Conservation (phyloP, 2,888 invertebrate species). For the Macrosiphum euphorbiae region DNA sequence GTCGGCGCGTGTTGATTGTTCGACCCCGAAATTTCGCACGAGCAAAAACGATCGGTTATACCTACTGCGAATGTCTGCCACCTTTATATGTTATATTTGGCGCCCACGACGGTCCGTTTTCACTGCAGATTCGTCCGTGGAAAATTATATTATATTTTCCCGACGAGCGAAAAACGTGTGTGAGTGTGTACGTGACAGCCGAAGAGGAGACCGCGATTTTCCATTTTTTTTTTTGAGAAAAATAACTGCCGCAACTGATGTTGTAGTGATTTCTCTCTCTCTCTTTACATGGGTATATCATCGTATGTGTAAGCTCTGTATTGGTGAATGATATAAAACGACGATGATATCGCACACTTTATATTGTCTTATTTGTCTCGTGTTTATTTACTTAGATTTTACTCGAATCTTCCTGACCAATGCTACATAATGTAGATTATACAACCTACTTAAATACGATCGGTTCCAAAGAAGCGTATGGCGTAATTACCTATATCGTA, state of each 20-base stretch:
- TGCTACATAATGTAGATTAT: background rate
- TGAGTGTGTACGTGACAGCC: background rate
- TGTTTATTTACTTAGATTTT: background rate
- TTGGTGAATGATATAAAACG: background rate
- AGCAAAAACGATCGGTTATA: background rate
- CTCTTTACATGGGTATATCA: no score
- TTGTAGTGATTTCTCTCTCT: background rate
- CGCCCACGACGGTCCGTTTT: background rate
- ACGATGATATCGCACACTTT: background rate
- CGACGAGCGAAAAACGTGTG: background rate
- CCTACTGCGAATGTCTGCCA: background rate
- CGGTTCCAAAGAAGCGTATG: background rate
- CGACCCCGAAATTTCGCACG: background rate
- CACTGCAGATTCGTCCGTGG: background rate
- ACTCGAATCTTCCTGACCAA: background rate
- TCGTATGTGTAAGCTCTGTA: background rate
- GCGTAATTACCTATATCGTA: no score
- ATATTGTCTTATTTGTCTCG: background rate
- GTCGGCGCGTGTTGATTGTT: background rate
- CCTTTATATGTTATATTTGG: background rate
- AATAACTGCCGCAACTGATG: background rate
- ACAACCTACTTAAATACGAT: background rate
- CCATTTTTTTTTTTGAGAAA: background rate
- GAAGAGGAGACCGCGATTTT: background rate
- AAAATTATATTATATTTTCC: background rate